Conservation (phyloP, 2,797 vertebrate genomes). For the Betta splendens region DNA sequence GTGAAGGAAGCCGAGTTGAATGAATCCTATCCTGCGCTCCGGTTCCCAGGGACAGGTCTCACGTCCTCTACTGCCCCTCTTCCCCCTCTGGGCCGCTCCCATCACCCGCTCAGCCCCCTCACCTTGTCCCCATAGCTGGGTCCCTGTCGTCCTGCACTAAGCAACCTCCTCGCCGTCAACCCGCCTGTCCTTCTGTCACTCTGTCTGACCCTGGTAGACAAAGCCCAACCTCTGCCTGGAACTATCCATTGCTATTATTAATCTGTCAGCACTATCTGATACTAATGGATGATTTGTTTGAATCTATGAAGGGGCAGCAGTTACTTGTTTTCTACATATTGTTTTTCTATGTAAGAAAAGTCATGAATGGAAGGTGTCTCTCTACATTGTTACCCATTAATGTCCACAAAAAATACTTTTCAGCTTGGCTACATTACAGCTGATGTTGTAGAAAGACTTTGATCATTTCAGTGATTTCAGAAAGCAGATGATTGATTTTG, state of each 20-base stretch:
- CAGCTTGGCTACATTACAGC: slow-evolving; percentile 22
- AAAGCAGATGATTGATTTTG: slow-evolving; percentile 64
- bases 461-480: slow-evolving; percentile 35
- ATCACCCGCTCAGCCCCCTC: slow-evolving; percentile 58
- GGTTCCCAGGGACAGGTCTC: slow-evolving; percentile 98
- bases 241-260: slow-evolving; percentile 58
- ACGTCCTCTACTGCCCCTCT: slow-evolving; percentile 91
- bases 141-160: slow-evolving; percentile 62
- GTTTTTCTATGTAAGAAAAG: slow-evolving; percentile 51
- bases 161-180: slow-evolving; percentile 74
- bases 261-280: slow-evolving; percentile 57
- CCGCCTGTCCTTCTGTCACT: slow-evolving; percentile 35
- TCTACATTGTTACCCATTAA: background rate
- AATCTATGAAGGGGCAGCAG: slow-evolving; percentile 17
- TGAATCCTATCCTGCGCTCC: slow-evolving; percentile 99
- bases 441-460: slow-evolving; percentile 37
- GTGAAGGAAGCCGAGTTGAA: slow-evolving; percentile 98
- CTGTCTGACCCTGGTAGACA: slow-evolving; percentile 46
- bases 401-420: slow-evolving; percentile 22
- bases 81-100: slow-evolving; percentile 54
- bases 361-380: slow-evolving; percentile 28
- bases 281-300: slow-evolving; percentile 25
- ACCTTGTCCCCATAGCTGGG: slow-evolving; percentile 57
- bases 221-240: slow-evolving; percentile 48
- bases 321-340: too few species aligned